Conservation (phyloP, 2,113 vertebrate species). For the Embiotoca jacksoni region DNA sequence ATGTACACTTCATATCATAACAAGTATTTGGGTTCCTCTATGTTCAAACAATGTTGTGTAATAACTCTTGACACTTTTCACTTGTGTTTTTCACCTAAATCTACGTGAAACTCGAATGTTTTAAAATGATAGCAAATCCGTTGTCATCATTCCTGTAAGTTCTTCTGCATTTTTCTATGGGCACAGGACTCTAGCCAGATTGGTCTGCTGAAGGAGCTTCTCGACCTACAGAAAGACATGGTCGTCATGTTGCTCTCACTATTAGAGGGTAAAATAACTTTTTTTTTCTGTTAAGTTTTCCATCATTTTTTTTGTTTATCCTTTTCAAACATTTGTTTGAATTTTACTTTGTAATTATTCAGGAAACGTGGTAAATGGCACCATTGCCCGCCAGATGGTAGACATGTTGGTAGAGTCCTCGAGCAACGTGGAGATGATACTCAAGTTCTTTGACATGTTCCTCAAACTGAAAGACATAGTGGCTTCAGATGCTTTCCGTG, state of each 20-base stretch:
- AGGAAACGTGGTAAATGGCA: slow-evolving; percentile 97
- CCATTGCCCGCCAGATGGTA: slow-evolving; percentile 97
- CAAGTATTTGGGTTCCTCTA: slow-evolving; percentile 29
- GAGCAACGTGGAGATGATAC: slow-evolving; percentile 98
- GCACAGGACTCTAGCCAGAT: slow-evolving; percentile 95
- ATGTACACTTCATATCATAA: slow-evolving; percentile 43
- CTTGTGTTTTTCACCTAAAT: slow-evolving; percentile 38
- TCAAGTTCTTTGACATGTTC: slow-evolving; percentile 99
- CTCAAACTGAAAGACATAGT: slow-evolving; percentile 97
- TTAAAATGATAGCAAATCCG: neutral
- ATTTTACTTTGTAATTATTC: slow-evolving; percentile 23
- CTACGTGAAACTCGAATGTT: slow-evolving; percentile 11
- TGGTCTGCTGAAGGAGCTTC: slow-evolving; percentile 93
- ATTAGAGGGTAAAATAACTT: slow-evolving; percentile 86
- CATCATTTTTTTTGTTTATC: neutral
- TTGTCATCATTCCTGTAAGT: slow-evolving; percentile 50
- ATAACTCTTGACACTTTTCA: slow-evolving; percentile 38
- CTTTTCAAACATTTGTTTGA: slow-evolving; percentile 7
- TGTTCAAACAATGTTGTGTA: slow-evolving; percentile 36
- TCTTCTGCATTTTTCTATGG: slow-evolving; percentile 52
- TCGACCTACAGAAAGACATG: slow-evolving; percentile 98
- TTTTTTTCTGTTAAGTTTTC: neutral
- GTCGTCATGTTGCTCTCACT: slow-evolving; percentile 97
- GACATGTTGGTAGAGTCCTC: slow-evolving; percentile 99
- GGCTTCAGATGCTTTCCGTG: slow-evolving; percentile 93